Percentiles rank a stretch among this genome's conserved stretches.
These are phyloP conservation scores for Trichogramma pretiosum DNA, from an alignment of 1,140 invertebrate genomes.

Conservation along the genomic window DNA sequence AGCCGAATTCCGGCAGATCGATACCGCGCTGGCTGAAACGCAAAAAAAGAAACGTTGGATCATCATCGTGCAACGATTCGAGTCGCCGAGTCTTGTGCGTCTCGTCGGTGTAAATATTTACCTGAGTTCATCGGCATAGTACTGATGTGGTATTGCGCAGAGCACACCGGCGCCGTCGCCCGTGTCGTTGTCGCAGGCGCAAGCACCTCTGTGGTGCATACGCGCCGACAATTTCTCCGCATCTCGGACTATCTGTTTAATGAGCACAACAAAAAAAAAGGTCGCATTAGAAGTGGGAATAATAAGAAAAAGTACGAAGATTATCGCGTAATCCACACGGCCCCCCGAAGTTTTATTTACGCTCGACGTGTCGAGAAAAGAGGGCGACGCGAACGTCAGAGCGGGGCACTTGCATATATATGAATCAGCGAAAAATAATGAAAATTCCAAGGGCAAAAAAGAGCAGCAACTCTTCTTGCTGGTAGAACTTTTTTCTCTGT, in stretches of 20 bases:
- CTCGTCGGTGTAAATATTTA: constrained; percentile 32
- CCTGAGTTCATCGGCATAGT: constrained; percentile 78
- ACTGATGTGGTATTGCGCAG: constrained; percentile 89
- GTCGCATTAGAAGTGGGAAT: too few species aligned
- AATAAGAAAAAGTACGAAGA: too few species aligned
- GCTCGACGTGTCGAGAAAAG: too few species aligned
- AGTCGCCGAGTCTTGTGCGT: background rate
- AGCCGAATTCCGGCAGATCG: constrained; percentile 73
- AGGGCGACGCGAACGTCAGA: too few species aligned
- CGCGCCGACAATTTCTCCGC: constrained; percentile 85
- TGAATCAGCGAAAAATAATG: too few species aligned
- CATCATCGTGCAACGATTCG: background rate
- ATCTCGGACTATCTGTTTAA: constrained; percentile 89
- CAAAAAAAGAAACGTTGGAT: constrained; percentile 19
- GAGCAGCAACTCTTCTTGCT: too few species aligned
- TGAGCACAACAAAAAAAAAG: too few species aligned
- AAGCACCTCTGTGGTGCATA: constrained; percentile 98
- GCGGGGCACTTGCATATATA: too few species aligned
- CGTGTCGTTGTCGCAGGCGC: constrained; percentile 97
- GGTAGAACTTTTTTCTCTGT: too few species aligned
- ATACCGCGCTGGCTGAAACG: constrained; percentile 62
- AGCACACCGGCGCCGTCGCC: constrained; percentile 97
- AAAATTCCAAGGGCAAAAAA: too few species aligned
- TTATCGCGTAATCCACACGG: too few species aligned
- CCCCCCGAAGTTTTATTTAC: too few species aligned